Base-by-base conservation (phyloP, 2,113 vertebrate species). In the Ammodramus savannarum region DNA sequence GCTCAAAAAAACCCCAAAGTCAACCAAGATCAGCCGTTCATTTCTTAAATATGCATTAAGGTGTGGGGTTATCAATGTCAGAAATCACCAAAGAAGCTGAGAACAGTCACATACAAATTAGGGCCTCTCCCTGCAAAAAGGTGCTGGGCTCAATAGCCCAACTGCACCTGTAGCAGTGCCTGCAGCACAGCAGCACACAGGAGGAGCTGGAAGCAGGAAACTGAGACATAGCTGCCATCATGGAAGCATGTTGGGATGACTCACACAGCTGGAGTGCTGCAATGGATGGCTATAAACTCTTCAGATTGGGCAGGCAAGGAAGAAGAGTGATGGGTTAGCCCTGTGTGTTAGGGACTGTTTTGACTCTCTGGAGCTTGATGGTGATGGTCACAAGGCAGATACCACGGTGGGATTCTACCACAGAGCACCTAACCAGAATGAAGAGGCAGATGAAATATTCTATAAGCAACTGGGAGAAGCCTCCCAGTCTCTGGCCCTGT, bases 341-440 rank as follows among this genome's bases (percentile, higher is more conserved):
- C 27, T 31, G 10, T 34, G 3, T 52, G 9, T 34, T 4, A 31
- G 29, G 38, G 46, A 12, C 10, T 39, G 4, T 10, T 75, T 46
- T 74, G 23, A 25, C 19, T 34, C 38, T 34, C 38, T 46, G 14
- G n/a, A 75, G 7, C 16, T n/a, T 39, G 61, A 61, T 67, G n/a
- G 11, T 25, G 29, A 39, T 54, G 46, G 46, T 31, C n/a, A 67
- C 13, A 59, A 44, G 44, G 57, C 43, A 77, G 57, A 29, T 43
- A n/a, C 7, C 31, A 49, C 0, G 0, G 11, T 13, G 20, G 43
- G 16, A 51, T 38, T 71, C 49, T 58, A 38, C 27, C 27, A 27
- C 3, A 75, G 55, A 16, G 16, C 46, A 58, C 13, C 58, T 7
- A 51, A 29, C 22, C 43, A 44, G 7, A 31, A 52, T 44, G 27